Evolutionary conservation across 2,797 vertebrate species (phyloP).

Genomic region (Syncerus caffer): DNA sequence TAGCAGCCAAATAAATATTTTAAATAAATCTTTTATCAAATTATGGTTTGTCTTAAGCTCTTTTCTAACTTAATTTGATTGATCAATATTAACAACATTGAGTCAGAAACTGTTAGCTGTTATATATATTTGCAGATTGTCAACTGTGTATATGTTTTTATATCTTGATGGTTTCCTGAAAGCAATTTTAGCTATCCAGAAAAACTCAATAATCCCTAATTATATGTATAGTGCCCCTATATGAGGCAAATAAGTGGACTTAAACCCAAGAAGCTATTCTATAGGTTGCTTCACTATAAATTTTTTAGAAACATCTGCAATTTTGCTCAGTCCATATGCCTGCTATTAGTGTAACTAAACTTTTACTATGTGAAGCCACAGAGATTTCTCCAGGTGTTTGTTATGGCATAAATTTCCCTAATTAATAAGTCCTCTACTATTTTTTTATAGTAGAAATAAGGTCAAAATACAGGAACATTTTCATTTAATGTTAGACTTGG

Average conservation of each 20-base stretch:
- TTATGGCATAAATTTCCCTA: background rate
- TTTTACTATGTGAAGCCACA: background rate
- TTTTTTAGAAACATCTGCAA: conserved; percentile 49
- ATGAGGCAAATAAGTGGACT: background rate
- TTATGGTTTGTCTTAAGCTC: background rate
- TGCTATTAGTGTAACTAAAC: background rate
- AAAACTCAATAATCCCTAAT: background rate
- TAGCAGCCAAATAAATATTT: background rate
- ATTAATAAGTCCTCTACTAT: background rate
- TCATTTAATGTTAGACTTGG: background rate
- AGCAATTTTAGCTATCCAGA: conserved; percentile 11
- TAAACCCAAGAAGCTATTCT: background rate
- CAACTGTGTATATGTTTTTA: background rate
- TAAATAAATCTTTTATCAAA: background rate
- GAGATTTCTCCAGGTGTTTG: background rate
- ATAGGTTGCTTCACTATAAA: background rate
- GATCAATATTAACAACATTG: background rate
- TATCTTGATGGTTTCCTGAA: conserved; percentile 3
- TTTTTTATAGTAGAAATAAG: background rate
- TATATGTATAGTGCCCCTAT: background rate
- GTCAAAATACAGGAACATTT: background rate
- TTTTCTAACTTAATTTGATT: background rate
- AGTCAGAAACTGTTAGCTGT: background rate
- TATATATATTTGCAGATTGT: background rate
- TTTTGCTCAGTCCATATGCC: conserved; percentile 18